phyloP scores from a whole-genome alignment of 1,140 invertebrate genomes.

The Goniozus legneri region DNA sequence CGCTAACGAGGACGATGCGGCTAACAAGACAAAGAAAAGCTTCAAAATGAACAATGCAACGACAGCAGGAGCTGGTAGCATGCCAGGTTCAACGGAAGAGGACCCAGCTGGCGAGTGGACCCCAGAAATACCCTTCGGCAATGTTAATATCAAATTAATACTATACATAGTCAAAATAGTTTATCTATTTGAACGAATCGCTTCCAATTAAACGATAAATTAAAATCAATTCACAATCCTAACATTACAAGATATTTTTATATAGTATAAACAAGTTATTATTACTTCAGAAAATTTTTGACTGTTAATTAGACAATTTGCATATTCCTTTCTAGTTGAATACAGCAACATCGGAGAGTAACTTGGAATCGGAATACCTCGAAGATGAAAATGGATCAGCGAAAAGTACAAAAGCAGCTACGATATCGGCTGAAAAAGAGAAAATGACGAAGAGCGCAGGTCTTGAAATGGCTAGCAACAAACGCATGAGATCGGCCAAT shows the following conservation, averaged over 20 bases:
- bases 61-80: conserved; percentile 32
- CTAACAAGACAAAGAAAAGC: conserved; percentile 44
- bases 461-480: conserved; percentile 90
- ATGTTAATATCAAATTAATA: conserved; percentile 58
- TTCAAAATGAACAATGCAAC: conserved; percentile 37
- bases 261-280: no score
- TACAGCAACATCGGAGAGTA: conserved; percentile 51
- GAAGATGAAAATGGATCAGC: conserved; percentile 46
- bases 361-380: conserved; percentile 49
- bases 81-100: conserved; percentile 58
- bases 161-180: conserved; percentile 1
- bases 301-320: no score
- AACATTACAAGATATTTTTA: conserved; percentile 5
- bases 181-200: no score
- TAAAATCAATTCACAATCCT: not conserved
- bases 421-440: conserved; percentile 49
- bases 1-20: conserved; percentile 56
- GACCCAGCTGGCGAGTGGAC: conserved; percentile 82
- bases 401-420: conserved; percentile 32
- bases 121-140: conserved; percentile 88
- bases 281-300: no score
- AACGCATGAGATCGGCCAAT: conserved; percentile 83
- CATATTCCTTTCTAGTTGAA: conserved; percentile 51
- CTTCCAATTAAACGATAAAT: no score
- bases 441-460: conserved; percentile 86